Conservation (phyloP, 2,888 invertebrate genomes). For the Lycaena phlaeas region DNA sequence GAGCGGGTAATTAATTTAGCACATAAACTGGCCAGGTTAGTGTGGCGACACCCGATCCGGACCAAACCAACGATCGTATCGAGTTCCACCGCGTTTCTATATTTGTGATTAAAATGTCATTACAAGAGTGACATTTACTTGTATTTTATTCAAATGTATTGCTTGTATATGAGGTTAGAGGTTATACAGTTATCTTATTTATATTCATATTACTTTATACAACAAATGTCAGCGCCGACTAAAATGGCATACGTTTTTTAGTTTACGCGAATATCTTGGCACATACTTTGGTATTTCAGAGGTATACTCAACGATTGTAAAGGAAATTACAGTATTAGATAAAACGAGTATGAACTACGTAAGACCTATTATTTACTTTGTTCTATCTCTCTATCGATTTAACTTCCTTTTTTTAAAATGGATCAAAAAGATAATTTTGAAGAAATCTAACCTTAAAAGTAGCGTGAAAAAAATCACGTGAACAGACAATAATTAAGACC, state of each 20-base stretch:
- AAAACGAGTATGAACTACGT: too few relatives aligned
- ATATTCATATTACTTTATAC: constrained; percentile 1
- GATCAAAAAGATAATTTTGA: too few relatives aligned
- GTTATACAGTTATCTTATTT: background rate
- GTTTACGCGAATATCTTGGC: background rate
- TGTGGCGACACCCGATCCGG: background rate
- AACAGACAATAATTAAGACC: too few relatives aligned
- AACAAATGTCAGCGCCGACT: constrained; percentile 2
- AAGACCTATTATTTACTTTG: too few relatives aligned
- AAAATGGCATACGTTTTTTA: constrained; percentile 2
- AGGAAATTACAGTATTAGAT: too few relatives aligned
- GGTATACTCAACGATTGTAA: too few relatives aligned
- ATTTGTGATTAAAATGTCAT: background rate
- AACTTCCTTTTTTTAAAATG: too few relatives aligned
- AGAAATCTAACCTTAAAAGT: too few relatives aligned
- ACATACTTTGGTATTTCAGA: too few relatives aligned
- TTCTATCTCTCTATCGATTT: too few relatives aligned
- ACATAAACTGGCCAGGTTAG: background rate
- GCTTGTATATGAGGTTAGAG: background rate
- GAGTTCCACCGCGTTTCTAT: background rate
- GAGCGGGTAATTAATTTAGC: constrained; percentile 4
- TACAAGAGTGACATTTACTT: background rate
- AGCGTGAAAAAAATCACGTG: too few relatives aligned
- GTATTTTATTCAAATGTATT: background rate
- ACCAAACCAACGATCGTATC: background rate